A percentile compares a stretch with the other conserved stretches of the same genome.
These are phyloP conservation scores for Neodiprion pinetum DNA, from an alignment of 1,140 invertebrate species.

Conservation along the genomic window DNA sequence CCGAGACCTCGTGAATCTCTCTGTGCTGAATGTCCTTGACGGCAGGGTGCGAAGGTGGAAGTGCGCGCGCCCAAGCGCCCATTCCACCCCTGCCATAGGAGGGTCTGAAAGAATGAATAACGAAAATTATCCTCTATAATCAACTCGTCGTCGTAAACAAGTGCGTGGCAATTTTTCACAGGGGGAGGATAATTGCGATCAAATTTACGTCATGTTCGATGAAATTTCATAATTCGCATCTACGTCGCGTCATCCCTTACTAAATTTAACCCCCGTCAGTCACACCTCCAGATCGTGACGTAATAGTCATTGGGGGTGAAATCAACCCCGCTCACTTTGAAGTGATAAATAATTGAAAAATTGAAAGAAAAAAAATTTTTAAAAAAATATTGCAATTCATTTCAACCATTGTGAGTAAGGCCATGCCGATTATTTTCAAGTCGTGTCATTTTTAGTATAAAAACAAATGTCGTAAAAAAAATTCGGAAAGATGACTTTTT, in stretches of 20 bases:
- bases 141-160: not conserved
- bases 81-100: slow-evolving; percentile 43
- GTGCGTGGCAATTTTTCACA: not conserved
- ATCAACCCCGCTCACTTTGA: no score
- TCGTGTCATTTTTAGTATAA: no score
- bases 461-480: no score
- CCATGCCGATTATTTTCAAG: no score
- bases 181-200: not conserved
- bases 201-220: not conserved
- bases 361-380: no score
- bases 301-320: no score
- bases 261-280: not conserved
- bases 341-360: no score
- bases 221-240: not conserved
- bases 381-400: no score
- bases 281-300: not conserved
- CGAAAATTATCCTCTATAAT: slow-evolving; percentile 3
- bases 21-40: slow-evolving; percentile 52
- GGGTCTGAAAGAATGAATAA: slow-evolving; percentile 36
- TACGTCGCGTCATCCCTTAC: no score
- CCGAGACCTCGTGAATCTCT: slow-evolving; percentile 64
- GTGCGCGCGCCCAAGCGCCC: slow-evolving; percentile 43
- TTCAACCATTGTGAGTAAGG: no score
- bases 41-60: slow-evolving; percentile 42
- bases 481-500: no score